phyloP scores from a whole-genome alignment of 2,113 vertebrate species.

The Microtus montanus region DNA sequence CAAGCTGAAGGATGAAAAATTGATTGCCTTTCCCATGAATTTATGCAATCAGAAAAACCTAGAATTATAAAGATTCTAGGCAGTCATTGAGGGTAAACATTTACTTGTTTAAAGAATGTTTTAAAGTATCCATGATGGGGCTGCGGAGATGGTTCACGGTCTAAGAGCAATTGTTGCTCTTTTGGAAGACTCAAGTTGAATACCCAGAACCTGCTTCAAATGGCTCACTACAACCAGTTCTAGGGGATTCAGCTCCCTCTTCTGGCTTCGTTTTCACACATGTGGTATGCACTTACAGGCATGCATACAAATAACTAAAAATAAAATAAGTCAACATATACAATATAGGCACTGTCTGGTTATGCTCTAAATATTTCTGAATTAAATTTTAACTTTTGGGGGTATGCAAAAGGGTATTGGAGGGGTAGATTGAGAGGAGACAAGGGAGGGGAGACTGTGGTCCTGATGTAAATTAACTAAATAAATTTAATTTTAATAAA shows the following conservation, averaged over 20 bases:
- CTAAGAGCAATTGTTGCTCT: neutral
- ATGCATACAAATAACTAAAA: neutral
- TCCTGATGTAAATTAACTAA: neutral
- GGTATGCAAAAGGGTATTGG: too few relatives aligned
- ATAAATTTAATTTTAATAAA: neutral
- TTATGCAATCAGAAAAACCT: neutral
- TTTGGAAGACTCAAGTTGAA: neutral
- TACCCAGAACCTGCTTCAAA: neutral
- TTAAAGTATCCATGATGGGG: neutral
- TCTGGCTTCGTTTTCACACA: neutral
- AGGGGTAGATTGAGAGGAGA: neutral
- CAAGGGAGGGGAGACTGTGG: neutral
- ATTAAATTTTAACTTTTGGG: neutral
- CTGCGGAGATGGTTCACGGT: neutral
- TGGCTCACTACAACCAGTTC: neutral
- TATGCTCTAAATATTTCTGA: neutral
- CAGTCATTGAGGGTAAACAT: neutral
- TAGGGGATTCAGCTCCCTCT: too few relatives aligned
- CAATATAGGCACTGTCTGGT: neutral
- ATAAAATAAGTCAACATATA: neutral
- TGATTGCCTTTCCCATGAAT: constrained; percentile 21
- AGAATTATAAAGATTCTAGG: neutral
- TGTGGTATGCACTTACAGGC: neutral
- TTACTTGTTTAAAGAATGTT: constrained; percentile 13
- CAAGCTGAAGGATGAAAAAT: neutral